Evolutionary conservation across 2,888 invertebrate genomes (phyloP).

Genomic region (Timema podura): DNA sequence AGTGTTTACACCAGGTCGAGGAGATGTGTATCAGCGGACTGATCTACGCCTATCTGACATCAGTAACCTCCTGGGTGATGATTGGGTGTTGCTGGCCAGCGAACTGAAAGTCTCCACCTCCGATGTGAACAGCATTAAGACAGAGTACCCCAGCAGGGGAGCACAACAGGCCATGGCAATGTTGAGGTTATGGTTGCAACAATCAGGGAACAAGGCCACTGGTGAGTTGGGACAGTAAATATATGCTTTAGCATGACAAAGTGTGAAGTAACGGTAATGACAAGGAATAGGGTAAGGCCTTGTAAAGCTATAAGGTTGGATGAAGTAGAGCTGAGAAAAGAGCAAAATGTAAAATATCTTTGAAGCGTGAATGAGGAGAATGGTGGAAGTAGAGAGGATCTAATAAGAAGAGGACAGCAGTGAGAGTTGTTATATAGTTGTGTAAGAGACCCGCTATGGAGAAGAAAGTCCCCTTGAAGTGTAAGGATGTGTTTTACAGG

Average conservation of each 20-base stretch:
- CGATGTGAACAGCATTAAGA: slow-evolving; percentile 70
- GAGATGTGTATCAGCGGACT: slow-evolving; percentile 54
- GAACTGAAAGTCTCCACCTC: slow-evolving; percentile 66
- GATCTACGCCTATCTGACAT: slow-evolving; percentile 68
- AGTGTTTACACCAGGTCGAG: slow-evolving; percentile 35
- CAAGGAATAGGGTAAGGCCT: too few relatives aligned
- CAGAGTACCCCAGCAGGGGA: slow-evolving; percentile 62
- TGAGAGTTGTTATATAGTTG: too few relatives aligned
- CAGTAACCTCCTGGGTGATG: slow-evolving; percentile 65
- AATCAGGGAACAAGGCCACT: slow-evolving; percentile 49
- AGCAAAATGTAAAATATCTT: too few relatives aligned
- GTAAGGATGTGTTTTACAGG: too few relatives aligned
- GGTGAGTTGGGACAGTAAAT: slow-evolving; percentile 30
- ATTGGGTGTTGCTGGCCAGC: slow-evolving; percentile 66
- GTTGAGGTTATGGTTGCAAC: slow-evolving; percentile 56
- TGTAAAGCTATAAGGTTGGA: too few relatives aligned
- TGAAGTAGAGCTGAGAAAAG: too few relatives aligned
- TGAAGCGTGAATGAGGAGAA: too few relatives aligned
- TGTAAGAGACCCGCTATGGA: too few relatives aligned
- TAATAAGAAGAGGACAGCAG: too few relatives aligned
- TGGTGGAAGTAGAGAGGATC: background rate
- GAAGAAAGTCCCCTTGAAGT: too few relatives aligned
- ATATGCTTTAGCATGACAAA: background rate
- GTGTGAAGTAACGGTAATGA: too few relatives aligned
- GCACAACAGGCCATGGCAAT: slow-evolving; percentile 72